phyloP scores from a whole-genome alignment of 2,113 vertebrate genomes.

The Epinephelus fuscoguttatus region DNA sequence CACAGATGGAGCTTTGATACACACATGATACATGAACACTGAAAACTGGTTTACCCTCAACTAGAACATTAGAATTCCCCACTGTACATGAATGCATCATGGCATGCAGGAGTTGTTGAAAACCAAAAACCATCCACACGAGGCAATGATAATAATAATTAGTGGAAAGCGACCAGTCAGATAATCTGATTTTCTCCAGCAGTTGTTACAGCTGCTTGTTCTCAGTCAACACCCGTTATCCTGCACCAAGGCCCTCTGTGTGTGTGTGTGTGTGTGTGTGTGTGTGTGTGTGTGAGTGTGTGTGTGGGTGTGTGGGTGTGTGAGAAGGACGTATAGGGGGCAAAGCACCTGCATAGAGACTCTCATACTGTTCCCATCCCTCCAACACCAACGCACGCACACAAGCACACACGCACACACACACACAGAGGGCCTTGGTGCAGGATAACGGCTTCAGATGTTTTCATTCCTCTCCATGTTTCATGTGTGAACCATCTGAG shows the following conservation, averaged over 20 bases:
- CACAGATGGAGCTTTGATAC: no score
- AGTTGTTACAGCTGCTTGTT: neutral
- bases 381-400: no score
- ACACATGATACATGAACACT: neutral
- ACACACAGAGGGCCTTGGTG: no score
- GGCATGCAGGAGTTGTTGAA: neutral
- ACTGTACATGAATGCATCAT: neutral
- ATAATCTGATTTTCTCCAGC: neutral
- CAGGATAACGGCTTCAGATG: no score
- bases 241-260: slow-evolving; percentile 30
- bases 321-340: slow-evolving; percentile 27
- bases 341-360: slow-evolving; percentile 55
- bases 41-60: neutral
- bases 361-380: neutral
- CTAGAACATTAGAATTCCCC: neutral
- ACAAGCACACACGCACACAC: no score
- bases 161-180: neutral
- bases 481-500: slow-evolving; percentile 36
- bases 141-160: neutral
- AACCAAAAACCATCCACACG: neutral
- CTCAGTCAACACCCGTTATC: slow-evolving; percentile 54
- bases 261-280: slow-evolving; percentile 31
- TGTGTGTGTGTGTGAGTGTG: slow-evolving; percentile 29
- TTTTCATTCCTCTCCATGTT: slow-evolving; percentile 44
- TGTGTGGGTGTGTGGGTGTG: slow-evolving; percentile 23